Evolutionary conservation across 2,113 vertebrate species (phyloP).

Genomic region (Phylloscopus trochilus): DNA sequence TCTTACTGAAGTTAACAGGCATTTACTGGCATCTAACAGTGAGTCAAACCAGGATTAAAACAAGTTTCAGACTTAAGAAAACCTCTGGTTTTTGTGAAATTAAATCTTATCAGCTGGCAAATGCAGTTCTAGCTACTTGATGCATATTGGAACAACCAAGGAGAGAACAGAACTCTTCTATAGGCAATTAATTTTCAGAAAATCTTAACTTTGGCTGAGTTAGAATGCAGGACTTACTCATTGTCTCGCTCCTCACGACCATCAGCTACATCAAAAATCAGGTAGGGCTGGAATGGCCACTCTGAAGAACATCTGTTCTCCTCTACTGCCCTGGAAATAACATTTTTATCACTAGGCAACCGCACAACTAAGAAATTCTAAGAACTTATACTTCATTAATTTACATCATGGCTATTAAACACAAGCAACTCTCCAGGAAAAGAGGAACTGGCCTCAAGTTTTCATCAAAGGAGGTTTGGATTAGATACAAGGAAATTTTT

Average conservation of each 20-base stretch:
- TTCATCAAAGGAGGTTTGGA: background rate
- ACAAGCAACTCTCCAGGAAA: background rate
- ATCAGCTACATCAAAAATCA: slow-evolving; percentile 83
- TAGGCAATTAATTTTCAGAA: background rate
- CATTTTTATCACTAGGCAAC: background rate
- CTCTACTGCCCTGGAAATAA: slow-evolving; percentile 68
- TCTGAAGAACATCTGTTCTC: slow-evolving; percentile 70
- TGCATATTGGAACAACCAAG: background rate
- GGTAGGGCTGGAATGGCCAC: slow-evolving; percentile 85
- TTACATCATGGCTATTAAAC: background rate
- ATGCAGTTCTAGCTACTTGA: background rate
- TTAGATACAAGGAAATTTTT: background rate
- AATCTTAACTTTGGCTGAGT: background rate
- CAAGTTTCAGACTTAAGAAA: background rate
- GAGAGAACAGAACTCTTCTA: background rate
- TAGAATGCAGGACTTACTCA: slow-evolving; percentile 70
- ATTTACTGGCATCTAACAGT: background rate
- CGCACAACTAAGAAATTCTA: background rate
- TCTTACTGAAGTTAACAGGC: background rate
- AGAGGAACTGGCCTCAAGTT: background rate
- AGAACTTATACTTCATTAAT: background rate
- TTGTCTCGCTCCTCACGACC: slow-evolving; percentile 77
- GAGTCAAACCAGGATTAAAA: background rate
- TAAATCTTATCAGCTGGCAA: background rate
- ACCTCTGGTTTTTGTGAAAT: background rate